Conservation (phyloP, 2,888 invertebrate species). For the Baccha elongata region DNA sequence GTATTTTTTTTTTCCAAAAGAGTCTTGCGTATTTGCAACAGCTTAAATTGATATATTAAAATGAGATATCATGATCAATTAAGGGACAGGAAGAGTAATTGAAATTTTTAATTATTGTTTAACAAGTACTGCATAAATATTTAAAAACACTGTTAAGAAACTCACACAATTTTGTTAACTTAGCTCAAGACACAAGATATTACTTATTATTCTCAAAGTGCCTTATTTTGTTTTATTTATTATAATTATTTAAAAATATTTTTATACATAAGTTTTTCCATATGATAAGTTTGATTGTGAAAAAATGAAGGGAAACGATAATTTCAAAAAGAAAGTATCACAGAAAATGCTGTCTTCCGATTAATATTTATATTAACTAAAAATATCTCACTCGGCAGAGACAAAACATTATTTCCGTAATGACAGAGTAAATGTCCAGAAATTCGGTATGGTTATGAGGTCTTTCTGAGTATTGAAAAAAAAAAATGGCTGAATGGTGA, state of each 20-base stretch:
- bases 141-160: constrained; percentile 55
- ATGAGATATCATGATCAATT: constrained; percentile 28
- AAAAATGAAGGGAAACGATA: constrained; percentile 26
- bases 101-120: constrained; percentile 33
- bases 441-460: too few species aligned
- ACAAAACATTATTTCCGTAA: too few species aligned
- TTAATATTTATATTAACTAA: constrained; percentile 45
- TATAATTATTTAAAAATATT: constrained; percentile 68
- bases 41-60: constrained; percentile 49
- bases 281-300: constrained; percentile 47
- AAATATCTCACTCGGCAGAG: too few species aligned
- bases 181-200: constrained; percentile 70
- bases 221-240: constrained; percentile 77
- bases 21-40: constrained; percentile 65
- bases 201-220: constrained; percentile 78
- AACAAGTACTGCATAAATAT: constrained; percentile 25
- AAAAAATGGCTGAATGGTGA: too few species aligned
- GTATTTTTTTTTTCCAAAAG: constrained; percentile 22
- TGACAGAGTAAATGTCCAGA: too few species aligned
- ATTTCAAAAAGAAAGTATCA: constrained; percentile 55
- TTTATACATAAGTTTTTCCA: constrained; percentile 73
- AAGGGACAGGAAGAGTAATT: constrained; percentile 6
- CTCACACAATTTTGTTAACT: constrained; percentile 33
- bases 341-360: constrained; percentile 68
- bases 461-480: too few species aligned